Percentiles rank a stretch among this genome's conserved stretches.
Evolutionary conservation across 2,888 invertebrate species (phyloP).

Genomic region (Eurytoma californica): DNA sequence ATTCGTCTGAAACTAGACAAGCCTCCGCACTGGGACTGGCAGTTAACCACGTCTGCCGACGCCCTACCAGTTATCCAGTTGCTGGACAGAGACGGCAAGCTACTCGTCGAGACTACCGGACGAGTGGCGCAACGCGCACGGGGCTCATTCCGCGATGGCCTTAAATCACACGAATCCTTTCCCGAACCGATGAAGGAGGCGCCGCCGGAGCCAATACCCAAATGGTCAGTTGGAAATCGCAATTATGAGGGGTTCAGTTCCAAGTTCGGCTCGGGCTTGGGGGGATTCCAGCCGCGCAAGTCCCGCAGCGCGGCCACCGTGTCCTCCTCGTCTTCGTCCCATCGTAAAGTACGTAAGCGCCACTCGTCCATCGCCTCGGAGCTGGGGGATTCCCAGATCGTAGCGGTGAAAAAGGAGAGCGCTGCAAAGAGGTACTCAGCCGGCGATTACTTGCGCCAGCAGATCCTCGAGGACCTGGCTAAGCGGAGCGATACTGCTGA

Average conservation of each 20-base stretch:
- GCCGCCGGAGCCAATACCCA: not conserved
- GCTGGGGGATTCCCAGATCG: constrained; percentile 19
- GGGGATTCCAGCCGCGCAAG: constrained; percentile 64
- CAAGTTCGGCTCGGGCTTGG: constrained; percentile 63
- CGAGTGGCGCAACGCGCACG: constrained; percentile 69
- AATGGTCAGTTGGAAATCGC: constrained; percentile 60
- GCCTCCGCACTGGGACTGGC: constrained; percentile 70
- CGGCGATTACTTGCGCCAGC: constrained; percentile 68
- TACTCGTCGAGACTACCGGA: constrained; percentile 69
- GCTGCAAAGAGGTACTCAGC: constrained; percentile 63
- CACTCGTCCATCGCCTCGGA: constrained; percentile 59
- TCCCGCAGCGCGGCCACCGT: constrained; percentile 66
- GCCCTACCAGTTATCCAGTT: constrained; percentile 68
- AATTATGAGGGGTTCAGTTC: constrained; percentile 68
- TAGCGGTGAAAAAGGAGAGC: constrained; percentile 1
- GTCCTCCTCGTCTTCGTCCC: constrained; percentile 18
- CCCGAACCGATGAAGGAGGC: constrained; percentile 41
- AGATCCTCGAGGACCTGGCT: constrained; percentile 63
- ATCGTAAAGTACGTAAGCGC: constrained; percentile 56
- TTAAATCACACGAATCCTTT: constrained; percentile 64
- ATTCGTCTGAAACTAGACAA: constrained; percentile 68
- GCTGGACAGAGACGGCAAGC: constrained; percentile 68
- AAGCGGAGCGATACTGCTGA: constrained; percentile 59
- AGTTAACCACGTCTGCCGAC: constrained; percentile 69
- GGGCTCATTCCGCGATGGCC: constrained; percentile 67